Evolutionary conservation across 2,888 invertebrate species (phyloP), one percentile per base, ranked within the genome.

Genomic region (Eupithecia tripunctaria): DNA sequence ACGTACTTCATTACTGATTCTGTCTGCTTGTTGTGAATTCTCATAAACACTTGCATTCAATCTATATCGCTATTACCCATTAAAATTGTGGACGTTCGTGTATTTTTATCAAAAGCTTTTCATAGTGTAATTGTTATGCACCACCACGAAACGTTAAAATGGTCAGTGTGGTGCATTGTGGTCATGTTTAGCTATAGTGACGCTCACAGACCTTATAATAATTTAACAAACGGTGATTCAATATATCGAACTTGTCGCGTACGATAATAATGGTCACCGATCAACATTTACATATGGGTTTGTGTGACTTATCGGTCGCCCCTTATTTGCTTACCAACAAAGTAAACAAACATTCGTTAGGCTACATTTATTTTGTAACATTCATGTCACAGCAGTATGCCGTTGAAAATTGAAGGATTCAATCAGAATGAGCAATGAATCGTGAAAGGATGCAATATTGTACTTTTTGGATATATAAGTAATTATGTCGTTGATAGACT

Each of bases 161-260:
- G 62, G 62, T 43, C 66, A 66, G 41, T 56, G 43, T n/a, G 32
- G 38, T 71, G 70, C 74, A 76, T 72, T 71, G 73, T 60, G 62
- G 63, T 60, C 72, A 67, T 74, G 70, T 77, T 76, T 65, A 73
- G 73, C 67, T 62, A 56, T 72, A 64, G 66, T 76, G 77, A 78
- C 75, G 79, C 70, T 74, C 75, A 71, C 75, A 66, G 27, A 67
- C 77, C 78, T 73, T 78, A 76, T 75, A n/a, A 75, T 71, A 76
- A 74, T 68, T 72, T 62, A 76, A 77, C 76, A 75, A 77, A 78
- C 63, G 62, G 78, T 78, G 77, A 80, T 75, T 77, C 76, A 76
- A n/a, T 73, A 27, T 18, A 67, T 62, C 62, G 65, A 70, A 70
- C 41, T 60, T 65, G 64, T 71, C 67, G 47, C 62, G 60, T 67